Evolutionary conservation across 64 coral and sea anemone species (phyloP).

Genomic region (Pachyseris speciosa): DNA sequence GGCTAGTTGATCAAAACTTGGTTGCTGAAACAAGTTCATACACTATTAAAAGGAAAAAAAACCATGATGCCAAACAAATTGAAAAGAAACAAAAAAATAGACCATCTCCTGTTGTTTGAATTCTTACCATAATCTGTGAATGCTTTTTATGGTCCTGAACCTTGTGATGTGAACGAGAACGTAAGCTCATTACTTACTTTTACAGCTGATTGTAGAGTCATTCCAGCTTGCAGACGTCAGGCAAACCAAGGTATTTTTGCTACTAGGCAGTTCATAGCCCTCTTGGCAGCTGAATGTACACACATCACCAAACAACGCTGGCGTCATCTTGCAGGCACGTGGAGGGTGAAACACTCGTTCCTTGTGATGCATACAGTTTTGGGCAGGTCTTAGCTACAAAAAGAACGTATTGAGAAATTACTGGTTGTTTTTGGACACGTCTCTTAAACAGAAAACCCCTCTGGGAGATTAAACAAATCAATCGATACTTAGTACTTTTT

Average conservation of each 20-base stretch:
- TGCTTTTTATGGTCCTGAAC: background rate
- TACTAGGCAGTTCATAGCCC: conserved; percentile 29
- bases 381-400: conserved; percentile 7
- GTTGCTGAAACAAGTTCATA: too few species aligned
- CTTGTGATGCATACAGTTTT: background rate
- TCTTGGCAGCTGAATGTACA: conserved; percentile 60
- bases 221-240: conserved; percentile 24
- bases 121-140: background rate
- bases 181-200: conserved; percentile 1
- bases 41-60: too few species aligned
- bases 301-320: conserved; percentile 46
- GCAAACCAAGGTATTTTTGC: conserved; percentile 2
- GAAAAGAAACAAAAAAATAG: too few species aligned
- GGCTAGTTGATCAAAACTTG: too few species aligned
- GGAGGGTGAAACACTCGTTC: conserved; percentile 23
- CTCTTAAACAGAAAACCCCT: too few species aligned
- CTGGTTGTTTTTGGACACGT: too few species aligned
- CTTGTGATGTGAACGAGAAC: background rate
- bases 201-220: background rate
- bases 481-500: too few species aligned
- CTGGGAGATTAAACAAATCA: too few species aligned
- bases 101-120: too few species aligned
- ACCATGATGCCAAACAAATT: too few species aligned
- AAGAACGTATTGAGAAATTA: too few species aligned
- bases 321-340: conserved; percentile 31